Percentiles rank a stretch among this genome's conserved stretches.
These are phyloP conservation scores for Teleiodes luculella DNA, from an alignment of 2,888 invertebrate species.

Conservation along the genomic window DNA sequence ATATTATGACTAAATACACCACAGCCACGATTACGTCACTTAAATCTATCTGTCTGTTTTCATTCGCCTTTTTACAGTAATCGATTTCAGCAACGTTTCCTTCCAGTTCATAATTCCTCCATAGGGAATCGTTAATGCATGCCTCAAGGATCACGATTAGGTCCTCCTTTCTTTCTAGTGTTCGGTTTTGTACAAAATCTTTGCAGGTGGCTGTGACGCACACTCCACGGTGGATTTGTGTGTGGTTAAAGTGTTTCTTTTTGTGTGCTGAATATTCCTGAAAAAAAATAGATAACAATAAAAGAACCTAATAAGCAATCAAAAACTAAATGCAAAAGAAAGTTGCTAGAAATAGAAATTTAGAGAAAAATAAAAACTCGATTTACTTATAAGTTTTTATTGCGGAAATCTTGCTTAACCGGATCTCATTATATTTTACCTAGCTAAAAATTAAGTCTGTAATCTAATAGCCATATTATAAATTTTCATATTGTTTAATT, in stretches of 20 bases:
- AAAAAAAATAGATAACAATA: not conserved
- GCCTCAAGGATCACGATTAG: slow-evolving; percentile 45
- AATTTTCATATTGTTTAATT: too few relatives aligned
- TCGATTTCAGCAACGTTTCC: slow-evolving; percentile 40
- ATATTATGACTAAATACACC: slow-evolving; percentile 46
- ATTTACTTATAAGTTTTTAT: too few relatives aligned
- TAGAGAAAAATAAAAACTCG: too few relatives aligned
- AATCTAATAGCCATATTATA: too few relatives aligned
- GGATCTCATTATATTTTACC: too few relatives aligned
- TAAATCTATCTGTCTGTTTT: slow-evolving; percentile 36
- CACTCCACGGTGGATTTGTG: slow-evolving; percentile 60
- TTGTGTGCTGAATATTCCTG: slow-evolving; percentile 59
- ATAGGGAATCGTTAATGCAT: slow-evolving; percentile 57
- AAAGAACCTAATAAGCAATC: too few relatives aligned
- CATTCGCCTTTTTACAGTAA: slow-evolving; percentile 50
- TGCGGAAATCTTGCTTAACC: too few relatives aligned
- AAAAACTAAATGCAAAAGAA: too few relatives aligned
- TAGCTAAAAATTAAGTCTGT: too few relatives aligned
- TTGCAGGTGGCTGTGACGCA: slow-evolving; percentile 55
- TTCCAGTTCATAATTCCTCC: slow-evolving; percentile 48
- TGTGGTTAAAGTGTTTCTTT: slow-evolving; percentile 62
- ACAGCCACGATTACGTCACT: slow-evolving; percentile 49
- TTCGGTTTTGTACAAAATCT: slow-evolving; percentile 28
- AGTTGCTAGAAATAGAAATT: too few relatives aligned
- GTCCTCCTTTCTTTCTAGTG: slow-evolving; percentile 30